phyloP scores from a whole-genome alignment of 2,888 invertebrate species.

The Andrena hattorfiana region DNA sequence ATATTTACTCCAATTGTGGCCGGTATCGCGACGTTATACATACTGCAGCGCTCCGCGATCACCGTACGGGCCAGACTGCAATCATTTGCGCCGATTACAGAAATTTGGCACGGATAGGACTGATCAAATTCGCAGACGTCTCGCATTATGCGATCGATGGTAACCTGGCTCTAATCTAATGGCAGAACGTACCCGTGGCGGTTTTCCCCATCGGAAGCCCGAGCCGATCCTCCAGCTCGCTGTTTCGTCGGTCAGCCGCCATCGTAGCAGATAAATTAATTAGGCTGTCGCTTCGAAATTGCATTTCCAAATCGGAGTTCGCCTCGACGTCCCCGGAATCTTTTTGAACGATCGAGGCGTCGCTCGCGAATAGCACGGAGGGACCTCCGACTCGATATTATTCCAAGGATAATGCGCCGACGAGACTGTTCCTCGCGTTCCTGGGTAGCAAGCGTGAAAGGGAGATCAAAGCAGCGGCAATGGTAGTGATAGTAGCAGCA shows the following conservation, averaged over 20 bases:
- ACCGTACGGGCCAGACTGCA: slow-evolving; percentile 60
- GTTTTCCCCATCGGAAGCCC: slow-evolving; percentile 47
- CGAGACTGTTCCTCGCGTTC: slow-evolving; percentile 18
- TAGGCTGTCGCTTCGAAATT: slow-evolving; percentile 21
- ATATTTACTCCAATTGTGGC: slow-evolving; percentile 73
- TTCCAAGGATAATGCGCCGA: slow-evolving; percentile 21
- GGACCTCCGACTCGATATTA: slow-evolving; percentile 11
- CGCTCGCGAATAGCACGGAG: neutral
- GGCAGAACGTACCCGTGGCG: slow-evolving; percentile 59
- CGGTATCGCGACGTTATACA: slow-evolving; percentile 63
- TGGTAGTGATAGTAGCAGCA: slow-evolving; percentile 23
- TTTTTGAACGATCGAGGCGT: neutral
- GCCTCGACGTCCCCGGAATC: neutral
- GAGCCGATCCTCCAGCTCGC: slow-evolving; percentile 48
- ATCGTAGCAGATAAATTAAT: slow-evolving; percentile 52
- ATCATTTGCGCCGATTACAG: slow-evolving; percentile 74
- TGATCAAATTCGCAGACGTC: slow-evolving; percentile 73
- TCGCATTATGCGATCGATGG: slow-evolving; percentile 69
- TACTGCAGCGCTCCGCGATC: slow-evolving; percentile 34
- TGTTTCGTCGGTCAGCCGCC: slow-evolving; percentile 38
- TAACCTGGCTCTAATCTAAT: slow-evolving; percentile 59
- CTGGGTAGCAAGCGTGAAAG: slow-evolving; percentile 39
- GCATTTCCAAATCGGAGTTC: neutral
- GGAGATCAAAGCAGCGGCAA: slow-evolving; percentile 77
- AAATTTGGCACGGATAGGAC: slow-evolving; percentile 72